Conservation (phyloP, 2,113 vertebrate species). For the Puffinus mauretanicus region DNA sequence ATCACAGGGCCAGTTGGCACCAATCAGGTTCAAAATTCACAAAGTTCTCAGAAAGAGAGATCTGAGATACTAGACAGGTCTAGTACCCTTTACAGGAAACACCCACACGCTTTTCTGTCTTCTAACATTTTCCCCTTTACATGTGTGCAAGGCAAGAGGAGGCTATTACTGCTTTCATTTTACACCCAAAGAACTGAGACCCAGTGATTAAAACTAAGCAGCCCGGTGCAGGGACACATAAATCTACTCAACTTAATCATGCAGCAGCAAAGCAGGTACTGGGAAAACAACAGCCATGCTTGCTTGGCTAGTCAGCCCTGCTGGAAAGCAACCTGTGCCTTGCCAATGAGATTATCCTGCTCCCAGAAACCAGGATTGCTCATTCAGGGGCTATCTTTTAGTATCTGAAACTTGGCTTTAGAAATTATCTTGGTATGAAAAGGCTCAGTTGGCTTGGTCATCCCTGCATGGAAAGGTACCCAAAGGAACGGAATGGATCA, state of each 20-base stretch:
- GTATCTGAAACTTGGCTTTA: neutral
- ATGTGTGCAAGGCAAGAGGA: neutral
- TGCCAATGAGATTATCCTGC: neutral
- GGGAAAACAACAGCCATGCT: neutral
- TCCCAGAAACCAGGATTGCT: constrained; percentile 9
- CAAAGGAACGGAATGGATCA: neutral
- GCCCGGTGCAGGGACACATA: neutral
- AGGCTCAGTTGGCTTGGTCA: neutral
- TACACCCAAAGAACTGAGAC: neutral
- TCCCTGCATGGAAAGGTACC: neutral
- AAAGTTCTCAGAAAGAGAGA: neutral
- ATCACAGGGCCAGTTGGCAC: neutral
- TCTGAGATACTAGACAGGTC: neutral
- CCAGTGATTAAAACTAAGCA: neutral
- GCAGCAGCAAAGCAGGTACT: neutral
- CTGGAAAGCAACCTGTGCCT: neutral
- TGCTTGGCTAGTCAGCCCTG: neutral
- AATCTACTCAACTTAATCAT: neutral
- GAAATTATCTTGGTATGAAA: neutral
- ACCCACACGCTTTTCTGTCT: neutral
- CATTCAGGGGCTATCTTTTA: neutral
- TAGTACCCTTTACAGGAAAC: constrained; percentile 22
- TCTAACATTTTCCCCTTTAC: neutral
- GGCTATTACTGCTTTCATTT: neutral
- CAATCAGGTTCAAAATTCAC: neutral